Evolutionary conservation across 2,888 invertebrate genomes (phyloP).

Genomic region (Drosophila macrospina): DNA sequence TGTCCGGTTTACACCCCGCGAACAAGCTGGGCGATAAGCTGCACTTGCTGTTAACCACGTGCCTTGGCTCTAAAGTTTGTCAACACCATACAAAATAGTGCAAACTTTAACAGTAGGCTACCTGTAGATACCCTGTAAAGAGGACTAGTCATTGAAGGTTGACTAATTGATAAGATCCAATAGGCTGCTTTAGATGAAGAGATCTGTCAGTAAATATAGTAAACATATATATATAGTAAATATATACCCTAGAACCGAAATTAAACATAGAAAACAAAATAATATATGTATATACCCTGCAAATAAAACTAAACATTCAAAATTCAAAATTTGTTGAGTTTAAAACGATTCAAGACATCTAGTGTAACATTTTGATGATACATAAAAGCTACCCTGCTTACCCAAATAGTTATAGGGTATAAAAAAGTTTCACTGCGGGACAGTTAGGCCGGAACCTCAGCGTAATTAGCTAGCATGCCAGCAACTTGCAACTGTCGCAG

Average conservation of each 20-base stretch:
- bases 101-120: too few species aligned
- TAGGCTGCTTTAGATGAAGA: too few species aligned
- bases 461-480: constrained; percentile 38
- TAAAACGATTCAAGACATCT: too few species aligned
- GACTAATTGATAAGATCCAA: too few species aligned
- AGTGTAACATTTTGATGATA: neutral
- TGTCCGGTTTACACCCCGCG: constrained; percentile 9
- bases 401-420: constrained; percentile 26
- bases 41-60: constrained; percentile 55
- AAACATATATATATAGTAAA: too few species aligned
- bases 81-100: constrained; percentile 31
- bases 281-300: too few species aligned
- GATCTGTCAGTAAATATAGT: too few species aligned
- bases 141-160: neutral
- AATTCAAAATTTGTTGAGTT: too few species aligned
- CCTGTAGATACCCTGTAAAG: constrained; percentile 24
- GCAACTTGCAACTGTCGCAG: constrained; percentile 1
- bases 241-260: too few species aligned
- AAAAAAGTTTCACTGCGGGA: constrained; percentile 1
- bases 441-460: neutral
- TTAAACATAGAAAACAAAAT: too few species aligned
- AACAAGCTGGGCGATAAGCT: constrained; percentile 40
- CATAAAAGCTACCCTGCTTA: neutral
- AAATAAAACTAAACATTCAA: too few species aligned
- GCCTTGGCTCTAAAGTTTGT: constrained; percentile 64